phyloP scores from a whole-genome alignment of 23 tunicate species.

The Trididemnum nubilum region DNA sequence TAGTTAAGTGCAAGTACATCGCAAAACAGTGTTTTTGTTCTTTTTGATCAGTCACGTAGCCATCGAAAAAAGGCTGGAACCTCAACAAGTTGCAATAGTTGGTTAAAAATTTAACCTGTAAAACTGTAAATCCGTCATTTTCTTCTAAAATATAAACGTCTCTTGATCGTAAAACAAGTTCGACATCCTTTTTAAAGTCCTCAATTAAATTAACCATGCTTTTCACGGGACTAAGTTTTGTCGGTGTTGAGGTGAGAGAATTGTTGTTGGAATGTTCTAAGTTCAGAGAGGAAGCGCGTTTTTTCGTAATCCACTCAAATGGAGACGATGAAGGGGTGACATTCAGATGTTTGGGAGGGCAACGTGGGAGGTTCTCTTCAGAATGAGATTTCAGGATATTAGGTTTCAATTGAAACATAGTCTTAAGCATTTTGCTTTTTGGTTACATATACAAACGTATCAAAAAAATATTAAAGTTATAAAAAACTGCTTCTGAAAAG shows the following conservation, averaged over 20 bases:
- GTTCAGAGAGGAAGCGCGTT: not conserved
- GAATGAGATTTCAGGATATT: conserved; percentile 47
- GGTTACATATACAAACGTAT: not conserved
- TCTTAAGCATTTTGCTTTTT: not conserved
- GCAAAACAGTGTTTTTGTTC: no score
- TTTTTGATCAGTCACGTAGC: no score
- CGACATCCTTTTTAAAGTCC: conserved; percentile 64
- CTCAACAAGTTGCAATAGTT: no score
- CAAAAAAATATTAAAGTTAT: not conserved
- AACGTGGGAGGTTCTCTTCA: conserved; percentile 37
- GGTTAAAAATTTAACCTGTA: conserved; percentile 49
- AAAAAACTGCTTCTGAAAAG: conserved; percentile 1
- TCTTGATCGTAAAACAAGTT: conserved; percentile 47
- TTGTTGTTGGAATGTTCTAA: not conserved
- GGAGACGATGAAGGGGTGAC: conserved; percentile 21
- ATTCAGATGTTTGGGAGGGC: conserved; percentile 16
- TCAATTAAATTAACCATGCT: conserved; percentile 63
- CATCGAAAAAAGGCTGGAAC: no score
- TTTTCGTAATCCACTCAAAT: conserved; percentile 47
- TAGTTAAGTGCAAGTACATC: no score
- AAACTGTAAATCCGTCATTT: conserved; percentile 30
- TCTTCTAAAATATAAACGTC: conserved; percentile 67
- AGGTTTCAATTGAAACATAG: conserved; percentile 64
- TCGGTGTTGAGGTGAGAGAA: conserved; percentile 9
- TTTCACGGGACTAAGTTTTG: conserved; percentile 60